Conservation (phyloP, 2,888 invertebrate species). For the Drosophila ezoana region DNA sequence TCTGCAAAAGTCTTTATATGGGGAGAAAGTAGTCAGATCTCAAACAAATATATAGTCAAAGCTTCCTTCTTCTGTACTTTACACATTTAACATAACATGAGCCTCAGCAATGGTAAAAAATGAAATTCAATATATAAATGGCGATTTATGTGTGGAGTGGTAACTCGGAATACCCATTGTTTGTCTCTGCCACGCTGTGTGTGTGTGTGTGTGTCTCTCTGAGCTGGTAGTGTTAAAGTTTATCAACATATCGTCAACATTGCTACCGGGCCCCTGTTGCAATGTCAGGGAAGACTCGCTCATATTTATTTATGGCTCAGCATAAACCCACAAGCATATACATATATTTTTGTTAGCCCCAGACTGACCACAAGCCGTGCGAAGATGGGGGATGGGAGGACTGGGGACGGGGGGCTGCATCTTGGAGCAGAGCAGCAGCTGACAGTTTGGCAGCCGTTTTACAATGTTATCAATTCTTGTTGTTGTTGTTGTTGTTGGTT, state of each 20-base stretch:
- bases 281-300: conserved; percentile 58
- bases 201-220: conserved; percentile 4
- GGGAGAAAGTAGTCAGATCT: too few species aligned
- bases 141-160: too few species aligned
- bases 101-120: neutral
- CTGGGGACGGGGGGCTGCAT: conserved; percentile 27
- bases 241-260: conserved; percentile 77
- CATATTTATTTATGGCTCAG: conserved; percentile 77
- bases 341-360: conserved; percentile 38
- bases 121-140: neutral
- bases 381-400: neutral
- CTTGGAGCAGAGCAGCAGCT: conserved; percentile 48
- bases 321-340: conserved; percentile 38
- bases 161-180: neutral
- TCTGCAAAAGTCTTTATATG: too few species aligned
- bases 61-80: too few species aligned
- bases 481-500: conserved; percentile 17
- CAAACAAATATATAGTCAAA: too few species aligned
- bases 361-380: conserved; percentile 63
- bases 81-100: too few species aligned
- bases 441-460: conserved; percentile 75
- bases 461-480: conserved; percentile 60
- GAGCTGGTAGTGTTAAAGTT: conserved; percentile 66
- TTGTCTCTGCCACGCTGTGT: neutral
- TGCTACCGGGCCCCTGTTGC: conserved; percentile 33